Conservation (phyloP, 2,888 invertebrate species). For the Macaria liturata region DNA sequence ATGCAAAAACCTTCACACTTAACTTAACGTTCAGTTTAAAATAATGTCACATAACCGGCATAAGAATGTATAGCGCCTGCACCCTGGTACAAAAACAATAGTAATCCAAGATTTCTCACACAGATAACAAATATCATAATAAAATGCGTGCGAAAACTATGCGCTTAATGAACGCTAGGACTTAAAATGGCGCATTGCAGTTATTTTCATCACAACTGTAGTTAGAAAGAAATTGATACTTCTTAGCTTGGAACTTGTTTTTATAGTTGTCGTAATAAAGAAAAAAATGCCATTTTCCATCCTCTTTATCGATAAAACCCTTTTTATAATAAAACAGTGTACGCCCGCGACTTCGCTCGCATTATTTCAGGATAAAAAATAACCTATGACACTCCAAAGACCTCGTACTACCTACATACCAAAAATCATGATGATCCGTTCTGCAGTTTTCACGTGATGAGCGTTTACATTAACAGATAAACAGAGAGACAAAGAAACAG, state of each 20-base stretch:
- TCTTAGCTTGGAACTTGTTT: conserved; percentile 8
- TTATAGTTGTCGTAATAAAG: not conserved
- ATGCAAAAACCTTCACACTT: too few relatives aligned
- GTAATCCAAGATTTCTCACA: conserved; percentile 43
- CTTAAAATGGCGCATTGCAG: conserved; percentile 14
- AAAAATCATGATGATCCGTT: too few relatives aligned
- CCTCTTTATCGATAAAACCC: too few relatives aligned
- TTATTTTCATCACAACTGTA: conserved; percentile 11
- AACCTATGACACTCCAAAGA: too few relatives aligned
- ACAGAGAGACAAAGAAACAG: too few relatives aligned
- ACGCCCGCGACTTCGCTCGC: too few relatives aligned
- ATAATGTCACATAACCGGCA: conserved; percentile 5
- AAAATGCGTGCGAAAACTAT: conserved; percentile 43
- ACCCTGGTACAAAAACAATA: conserved; percentile 44
- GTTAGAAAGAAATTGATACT: conserved; percentile 7
- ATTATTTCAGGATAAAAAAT: too few relatives aligned
- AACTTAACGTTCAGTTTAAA: not conserved
- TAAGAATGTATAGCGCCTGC: conserved; percentile 27
- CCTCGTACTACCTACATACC: too few relatives aligned
- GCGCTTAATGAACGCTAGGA: conserved; percentile 34
- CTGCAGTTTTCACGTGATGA: too few relatives aligned
- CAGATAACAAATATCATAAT: conserved; percentile 35
- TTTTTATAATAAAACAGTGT: too few relatives aligned
- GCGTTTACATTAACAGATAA: too few relatives aligned
- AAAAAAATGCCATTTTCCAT: too few relatives aligned